Base-by-base conservation (phyloP, 2,888 invertebrate genomes). In the Platycheirus albimanus region DNA sequence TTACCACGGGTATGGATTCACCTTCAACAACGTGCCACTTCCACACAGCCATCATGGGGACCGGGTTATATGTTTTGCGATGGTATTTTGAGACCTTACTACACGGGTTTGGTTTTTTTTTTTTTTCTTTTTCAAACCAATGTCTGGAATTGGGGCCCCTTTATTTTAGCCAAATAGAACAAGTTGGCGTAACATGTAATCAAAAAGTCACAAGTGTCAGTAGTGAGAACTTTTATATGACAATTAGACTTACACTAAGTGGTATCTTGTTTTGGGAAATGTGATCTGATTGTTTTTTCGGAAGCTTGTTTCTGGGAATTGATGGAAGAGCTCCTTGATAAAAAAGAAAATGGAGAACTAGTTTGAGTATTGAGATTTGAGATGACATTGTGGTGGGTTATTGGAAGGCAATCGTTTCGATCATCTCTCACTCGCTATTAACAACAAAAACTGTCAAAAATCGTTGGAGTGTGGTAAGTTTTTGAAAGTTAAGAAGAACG, bases 1-100 rank as follows among this genome's bases (percentile, higher is more conserved):
- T 81, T 70, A 76, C 76, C 80, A 76, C 80, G 76, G 64, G 70
- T 76, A 76, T 76, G 38, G 77, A 81, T 70, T 77, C 77, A 80
- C 80, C 80, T 76, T 72, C 58, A 20, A 61, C 58, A 51, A 61
- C 72, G 66, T 67, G 64, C 15, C 24, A 41, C 58, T 49, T 17
- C 28, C 24, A 38, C n/a, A n/a, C n/a, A n/a, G n/a, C n/a, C n/a
- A n/a, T n/a, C n/a, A n/a, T n/a, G n/a, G n/a, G n/a, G 28, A 49
- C 36, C 36, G 64, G 76, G 64, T 51, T 64, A 66, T 64, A 66
- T 70, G 77, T 67, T 66, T 52, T 52, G 47, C 52, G 52, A 63
- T 61, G 66, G 71, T 77, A 71, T 77, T 67, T 58, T 49, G 61
- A 58, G 56, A 54, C 70, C 61, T 77, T 41, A 51, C 81, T 61